Percentiles rank a stretch among this genome's conserved stretches.
Evolutionary conservation across 2,888 invertebrate genomes (phyloP).

Genomic region (Megaustenia siamemsis): DNA sequence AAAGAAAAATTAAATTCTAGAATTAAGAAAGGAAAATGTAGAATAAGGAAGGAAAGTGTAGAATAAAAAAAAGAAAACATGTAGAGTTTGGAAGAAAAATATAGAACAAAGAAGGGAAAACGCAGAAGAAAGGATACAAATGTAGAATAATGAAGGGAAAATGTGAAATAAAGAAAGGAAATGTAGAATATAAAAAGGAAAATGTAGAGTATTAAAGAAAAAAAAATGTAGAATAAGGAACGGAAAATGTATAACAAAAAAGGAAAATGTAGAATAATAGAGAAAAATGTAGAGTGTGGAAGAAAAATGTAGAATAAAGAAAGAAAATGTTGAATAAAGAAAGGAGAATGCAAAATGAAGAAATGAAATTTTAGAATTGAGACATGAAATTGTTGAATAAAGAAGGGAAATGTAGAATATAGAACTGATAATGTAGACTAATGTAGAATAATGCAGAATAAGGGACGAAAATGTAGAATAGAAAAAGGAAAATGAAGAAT

Average conservation of each 20-base stretch:
- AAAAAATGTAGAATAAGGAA: not conserved
- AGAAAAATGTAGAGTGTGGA: not conserved
- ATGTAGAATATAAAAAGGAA: not conserved
- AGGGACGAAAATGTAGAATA: not conserved
- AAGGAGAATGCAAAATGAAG: not conserved
- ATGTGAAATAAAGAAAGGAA: too few species aligned
- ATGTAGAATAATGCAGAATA: not conserved
- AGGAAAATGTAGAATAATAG: not conserved
- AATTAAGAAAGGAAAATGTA: not conserved
- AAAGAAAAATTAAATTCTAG: too few species aligned
- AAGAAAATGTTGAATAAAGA: not conserved
- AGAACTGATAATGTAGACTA: too few species aligned
- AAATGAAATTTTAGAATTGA: not conserved
- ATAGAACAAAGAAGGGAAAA: not conserved
- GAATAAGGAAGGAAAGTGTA: conserved; percentile 12
- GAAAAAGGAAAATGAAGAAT: not conserved
- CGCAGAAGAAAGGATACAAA: not conserved
- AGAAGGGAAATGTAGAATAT: not conserved
- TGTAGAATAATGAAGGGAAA: not conserved
- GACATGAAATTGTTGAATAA: not conserved
- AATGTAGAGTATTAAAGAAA: not conserved
- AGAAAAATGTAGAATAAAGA: not conserved
- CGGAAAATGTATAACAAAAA: not conserved
- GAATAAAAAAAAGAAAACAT: not conserved
- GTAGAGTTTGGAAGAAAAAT: not conserved